Base-by-base conservation (phyloP, 2,888 invertebrate species). In the Noctua pronuba region DNA sequence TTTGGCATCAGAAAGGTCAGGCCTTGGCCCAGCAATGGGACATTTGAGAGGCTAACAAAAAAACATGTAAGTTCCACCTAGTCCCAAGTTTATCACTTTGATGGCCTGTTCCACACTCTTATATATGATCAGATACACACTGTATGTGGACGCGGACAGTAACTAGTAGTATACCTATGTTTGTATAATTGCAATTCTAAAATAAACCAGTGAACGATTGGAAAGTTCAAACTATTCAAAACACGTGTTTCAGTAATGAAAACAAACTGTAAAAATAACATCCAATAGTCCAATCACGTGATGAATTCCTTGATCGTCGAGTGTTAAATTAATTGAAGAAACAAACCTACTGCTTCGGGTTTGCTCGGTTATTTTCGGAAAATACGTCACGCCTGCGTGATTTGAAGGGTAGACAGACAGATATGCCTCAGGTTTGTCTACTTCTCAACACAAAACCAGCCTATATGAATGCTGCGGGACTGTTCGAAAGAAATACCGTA, bases 191-290 rank as follows among this genome's bases (percentile, higher is more conserved):
- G 52, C 60, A 21, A 73, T 67, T 71, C 13, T 11, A 44, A 78
- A 71, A 60, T 28, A 52, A 71, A 16, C 16, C 4, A n/a, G 13
- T 31, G 38, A 71, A 64, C 31, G 67, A 83, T 72, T 74, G 60
- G 71, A 79, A 83, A 83, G 67, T 71, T 65, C 28, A 71, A 79
- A 79, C 46, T 58, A 58, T 74, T 79, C 49, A 31, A 64, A 68
- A 66, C 79, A 82, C 75, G 73, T 76, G 80, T 49, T 73, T 49
- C 21, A 1, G 44, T 49, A 52, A 72, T 83, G 46, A 65, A 79
- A 82, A 83, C 52, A 65, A 72, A 65, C 64, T 21, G 64, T 64
- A 28, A 78, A 64, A 81, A 77, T 65, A 82, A 73, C 62, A 38
- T 44, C 21, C 62, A 49, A 71, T 58, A 72, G 41, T 35, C 28